A percentile compares a stretch with the other conserved stretches of the same genome.
phyloP scores from a whole-genome alignment of 2,797 vertebrate species.

The Semaprochilodus insignis region DNA sequence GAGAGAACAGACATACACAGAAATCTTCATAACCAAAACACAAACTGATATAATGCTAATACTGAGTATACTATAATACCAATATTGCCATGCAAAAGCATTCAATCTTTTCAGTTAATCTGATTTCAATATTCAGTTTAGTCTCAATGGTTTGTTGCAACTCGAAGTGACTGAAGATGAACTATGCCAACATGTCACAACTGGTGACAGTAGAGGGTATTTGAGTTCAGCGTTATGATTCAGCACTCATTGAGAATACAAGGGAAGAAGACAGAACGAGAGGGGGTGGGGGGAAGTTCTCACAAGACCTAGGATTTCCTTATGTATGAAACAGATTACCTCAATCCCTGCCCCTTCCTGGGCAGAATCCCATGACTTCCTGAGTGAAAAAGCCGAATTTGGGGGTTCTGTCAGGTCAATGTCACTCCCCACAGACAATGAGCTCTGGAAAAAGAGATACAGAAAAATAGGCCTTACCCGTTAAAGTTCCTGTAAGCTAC shows the following conservation, averaged over 20 bases:
- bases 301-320: background rate
- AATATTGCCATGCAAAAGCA: too few relatives aligned
- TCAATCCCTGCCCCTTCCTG: conserved; percentile 75
- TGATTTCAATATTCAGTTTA: background rate
- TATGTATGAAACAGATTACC: conserved; percentile 60
- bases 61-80: background rate
- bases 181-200: background rate
- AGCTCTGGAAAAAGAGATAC: conserved; percentile 78
- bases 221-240: conserved; percentile 19
- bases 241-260: conserved; percentile 23
- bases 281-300: background rate
- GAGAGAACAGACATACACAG: background rate
- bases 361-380: conserved; percentile 81
- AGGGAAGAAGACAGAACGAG: background rate
- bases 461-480: background rate
- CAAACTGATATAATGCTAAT: background rate
- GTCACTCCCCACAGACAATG: conserved; percentile 89
- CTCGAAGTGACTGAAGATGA: background rate
- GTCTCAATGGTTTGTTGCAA: background rate
- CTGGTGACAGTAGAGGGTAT: background rate
- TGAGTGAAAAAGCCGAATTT: conserved; percentile 73
- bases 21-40: background rate
- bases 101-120: too few relatives aligned
- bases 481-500: background rate
- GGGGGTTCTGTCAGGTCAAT: conserved; percentile 84